A percentile compares a stretch with the other conserved stretches of the same genome.
These are phyloP conservation scores for Aythya fuligula DNA, from an alignment of 2,797 vertebrate species.

Conservation along the genomic window DNA sequence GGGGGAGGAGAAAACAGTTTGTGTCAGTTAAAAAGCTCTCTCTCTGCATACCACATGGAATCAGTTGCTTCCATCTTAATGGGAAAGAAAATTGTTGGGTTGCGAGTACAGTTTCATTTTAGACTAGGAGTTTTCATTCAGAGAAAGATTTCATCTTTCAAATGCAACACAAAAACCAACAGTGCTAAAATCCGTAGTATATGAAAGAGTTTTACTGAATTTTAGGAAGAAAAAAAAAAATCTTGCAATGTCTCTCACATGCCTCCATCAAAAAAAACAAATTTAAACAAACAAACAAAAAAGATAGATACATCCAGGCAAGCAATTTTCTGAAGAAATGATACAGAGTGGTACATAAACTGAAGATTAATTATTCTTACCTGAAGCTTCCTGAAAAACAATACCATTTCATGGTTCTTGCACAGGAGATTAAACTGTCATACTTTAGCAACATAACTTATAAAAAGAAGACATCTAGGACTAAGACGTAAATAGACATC, in stretches of 20 bases:
- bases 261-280: background rate
- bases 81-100: background rate
- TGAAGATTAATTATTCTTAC: background rate
- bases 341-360: background rate
- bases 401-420: background rate
- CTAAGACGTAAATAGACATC: background rate
- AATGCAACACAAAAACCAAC: background rate
- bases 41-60: background rate
- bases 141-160: background rate
- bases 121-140: background rate
- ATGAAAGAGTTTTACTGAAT: background rate
- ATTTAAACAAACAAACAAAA: background rate
- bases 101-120: background rate
- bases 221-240: background rate
- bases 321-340: background rate
- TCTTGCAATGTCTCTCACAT: background rate
- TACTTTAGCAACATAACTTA: background rate
- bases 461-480: background rate
- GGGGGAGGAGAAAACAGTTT: background rate
- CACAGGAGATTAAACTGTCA: background rate
- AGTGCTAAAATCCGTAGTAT: background rate
- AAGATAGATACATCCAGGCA: background rate
- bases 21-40: background rate
- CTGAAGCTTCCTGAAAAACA: background rate
- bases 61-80: background rate